Base-by-base conservation (phyloP, 2,888 invertebrate species). In the Tinea trinotella region DNA sequence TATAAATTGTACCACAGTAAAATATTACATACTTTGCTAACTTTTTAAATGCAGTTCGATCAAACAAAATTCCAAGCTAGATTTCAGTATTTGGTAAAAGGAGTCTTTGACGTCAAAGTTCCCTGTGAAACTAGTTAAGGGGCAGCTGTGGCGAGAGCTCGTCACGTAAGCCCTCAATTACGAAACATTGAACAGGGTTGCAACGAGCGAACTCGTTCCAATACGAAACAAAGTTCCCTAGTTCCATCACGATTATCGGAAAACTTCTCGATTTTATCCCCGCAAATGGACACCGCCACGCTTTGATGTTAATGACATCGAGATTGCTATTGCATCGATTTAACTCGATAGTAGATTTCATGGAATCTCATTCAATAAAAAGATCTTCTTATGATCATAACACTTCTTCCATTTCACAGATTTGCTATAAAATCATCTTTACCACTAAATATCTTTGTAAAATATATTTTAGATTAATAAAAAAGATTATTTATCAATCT, bases 141-240 rank as follows among this genome's bases (percentile, higher is more conserved):
- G 73, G 68, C 80, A 82, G 80, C 75, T 82, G 82, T 61, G 74
- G 70, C 70, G 66, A 63, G 67, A 73, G 69, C 36, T 76, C 78
- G 79, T 78, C 83, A 83, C 83, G 82, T 83, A 83, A 83, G 79
- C 76, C 79, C 76, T 77, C 84, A 84, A 83, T 84, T 83, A 84
- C 82, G 76, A 78, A 81, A 80, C 76, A 80, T 70, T 74, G 72
- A 71, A 79, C 74, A 71, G 74, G 74, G 74, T 46, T 54, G 48
- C 54, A 53, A 13, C 53, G 19, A 22, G 12, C 36, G 40, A 53
- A 13, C 53, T 40, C 36, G 36, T 53, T 53, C 40, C 53, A 20
- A 53, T 53, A 53, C 24, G 40, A 53, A 53, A 48, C 74, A 78
- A 83, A 82, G 75, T 81, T 81, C 71, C 70, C 70, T 73, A 72